Evolutionary conservation across 2,888 invertebrate genomes (phyloP), one percentile per base, ranked within the genome.

Genomic region (Pardosa pseudoannulata): DNA sequence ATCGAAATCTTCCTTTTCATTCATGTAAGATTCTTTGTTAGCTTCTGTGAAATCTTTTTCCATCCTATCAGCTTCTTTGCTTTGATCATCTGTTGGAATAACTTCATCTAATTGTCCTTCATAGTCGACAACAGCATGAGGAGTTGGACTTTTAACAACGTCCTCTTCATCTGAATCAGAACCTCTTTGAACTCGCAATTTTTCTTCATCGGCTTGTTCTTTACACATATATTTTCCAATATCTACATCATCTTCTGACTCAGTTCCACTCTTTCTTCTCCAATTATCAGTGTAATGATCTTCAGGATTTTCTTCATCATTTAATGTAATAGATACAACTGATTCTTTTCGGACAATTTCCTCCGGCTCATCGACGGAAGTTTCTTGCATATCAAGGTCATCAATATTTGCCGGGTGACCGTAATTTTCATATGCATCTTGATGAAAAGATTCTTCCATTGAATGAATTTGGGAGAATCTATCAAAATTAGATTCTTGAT

Each of bases 231-330:
- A 79, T 7, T 79, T 29, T 70, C 78, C 62, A n/a, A 79, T 78
- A 36, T 82, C 87, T 0, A 82, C 81, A 64, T 79, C 79, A 46
- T 81, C 87, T 78, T 87, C 87, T 0, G 87, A 87, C 62, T 87
- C 80, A 0, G 85, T 79, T 50, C 74, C 74, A 70, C 85, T 86
- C 31, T 86, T 79, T 46, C 85, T 73, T 70, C 85, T 36, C 67
- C 31, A 16, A 3, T 71, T 32, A 16, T 86, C 79, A 11, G 32
- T 62, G 29, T 80, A 75, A 23, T 41, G 11, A 13, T 68, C 74
- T 32, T 36, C 76, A 9, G 62, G 2, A 16, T 50, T 46, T 3
- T 87, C 80, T 3, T 87, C 80, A n/a, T 87, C 80, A 27, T 87
- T 79, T n/a, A 78, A 23, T 1, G 79, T 80, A n/a, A 86, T 79